A percentile compares a stretch with the other conserved stretches of the same genome.
phyloP scores from a whole-genome alignment of 2,797 vertebrate species.

The Champsocephalus esox region DNA sequence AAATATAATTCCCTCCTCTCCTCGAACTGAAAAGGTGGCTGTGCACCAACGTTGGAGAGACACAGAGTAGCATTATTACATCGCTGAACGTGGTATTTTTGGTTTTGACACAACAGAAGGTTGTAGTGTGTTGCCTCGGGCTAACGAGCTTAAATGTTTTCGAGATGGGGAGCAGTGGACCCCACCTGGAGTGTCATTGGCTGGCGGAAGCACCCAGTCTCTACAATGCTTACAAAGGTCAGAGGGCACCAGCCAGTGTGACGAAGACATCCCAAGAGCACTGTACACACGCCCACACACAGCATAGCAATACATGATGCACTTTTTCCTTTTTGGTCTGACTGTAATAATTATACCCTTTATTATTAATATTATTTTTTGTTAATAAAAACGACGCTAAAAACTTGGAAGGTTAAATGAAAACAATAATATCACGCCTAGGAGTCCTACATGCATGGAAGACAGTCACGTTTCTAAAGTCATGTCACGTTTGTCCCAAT shows the following conservation, averaged over 20 bases:
- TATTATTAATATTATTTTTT: conserved; percentile 53
- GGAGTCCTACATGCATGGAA: conserved; percentile 88
- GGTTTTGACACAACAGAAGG: conserved; percentile 85
- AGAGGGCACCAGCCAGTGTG: conserved; percentile 69
- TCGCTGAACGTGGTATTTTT: conserved; percentile 84
- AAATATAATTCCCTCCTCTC: conserved; percentile 81
- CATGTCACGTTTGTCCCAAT: conserved; percentile 78
- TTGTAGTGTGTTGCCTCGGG: conserved; percentile 78
- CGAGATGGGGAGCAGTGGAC: conserved; percentile 59
- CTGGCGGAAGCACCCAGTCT: conserved; percentile 76
- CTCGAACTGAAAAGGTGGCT: conserved; percentile 76
- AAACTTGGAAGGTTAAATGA: conserved; percentile 79
- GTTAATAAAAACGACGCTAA: conserved; percentile 76
- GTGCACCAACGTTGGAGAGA: conserved; percentile 72
- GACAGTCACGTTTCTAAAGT: conserved; percentile 85
- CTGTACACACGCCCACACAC: conserved; percentile 78
- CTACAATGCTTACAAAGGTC: conserved; percentile 67
- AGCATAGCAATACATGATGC: conserved; percentile 76
- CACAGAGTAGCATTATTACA: conserved; percentile 80
- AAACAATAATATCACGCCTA: conserved; percentile 81
- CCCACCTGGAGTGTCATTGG: conserved; percentile 62
- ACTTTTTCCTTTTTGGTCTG: conserved; percentile 86
- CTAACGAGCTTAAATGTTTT: conserved; percentile 69
- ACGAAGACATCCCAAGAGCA: conserved; percentile 75
- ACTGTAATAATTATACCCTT: conserved; percentile 85